Conservation (phyloP, 2,888 invertebrate species). For the Agriotes lineatus region DNA sequence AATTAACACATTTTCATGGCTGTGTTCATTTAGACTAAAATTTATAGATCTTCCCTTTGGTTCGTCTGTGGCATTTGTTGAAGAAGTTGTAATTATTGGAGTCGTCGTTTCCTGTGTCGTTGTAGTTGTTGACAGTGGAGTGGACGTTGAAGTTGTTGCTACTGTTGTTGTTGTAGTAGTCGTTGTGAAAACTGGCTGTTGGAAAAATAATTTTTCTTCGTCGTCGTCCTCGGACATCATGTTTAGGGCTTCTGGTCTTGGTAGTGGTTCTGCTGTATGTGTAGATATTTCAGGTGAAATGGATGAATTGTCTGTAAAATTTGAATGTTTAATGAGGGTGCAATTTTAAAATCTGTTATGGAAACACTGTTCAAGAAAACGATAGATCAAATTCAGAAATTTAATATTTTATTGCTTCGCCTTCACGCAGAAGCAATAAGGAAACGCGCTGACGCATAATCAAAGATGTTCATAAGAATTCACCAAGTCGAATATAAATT, state of each 20-base stretch:
- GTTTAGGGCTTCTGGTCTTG: conserved; percentile 55
- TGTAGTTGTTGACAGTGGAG: conserved; percentile 18
- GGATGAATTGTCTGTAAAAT: conserved; percentile 6
- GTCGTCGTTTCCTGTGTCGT: conserved; percentile 16
- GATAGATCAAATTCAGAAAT: no score
- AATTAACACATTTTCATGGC: conserved; percentile 55
- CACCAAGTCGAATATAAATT: conserved; percentile 9
- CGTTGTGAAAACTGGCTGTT: conserved; percentile 42
- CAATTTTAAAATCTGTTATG: no score
- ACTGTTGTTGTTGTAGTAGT: conserved; percentile 11
- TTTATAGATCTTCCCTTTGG: conserved; percentile 62
- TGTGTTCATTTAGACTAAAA: conserved; percentile 58
- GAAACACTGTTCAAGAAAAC: no score
- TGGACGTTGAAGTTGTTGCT: conserved; percentile 26
- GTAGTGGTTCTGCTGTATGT: conserved; percentile 51
- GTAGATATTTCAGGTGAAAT: conserved; percentile 12
- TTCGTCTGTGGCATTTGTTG: conserved; percentile 46
- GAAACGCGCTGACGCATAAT: not conserved
- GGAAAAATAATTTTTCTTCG: conserved; percentile 44
- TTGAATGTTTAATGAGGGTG: no score
- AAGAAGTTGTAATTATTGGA: conserved; percentile 15
- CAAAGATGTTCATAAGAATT: not conserved
- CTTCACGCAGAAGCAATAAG: not conserved
- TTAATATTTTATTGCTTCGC: no score
- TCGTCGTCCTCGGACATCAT: conserved; percentile 59